Evolutionary conservation across 30 jellyfish, hydroid and myxozoan genomes (phyloP), one percentile per base, ranked within the genome.

Genomic region (Hydra vulgaris): DNA sequence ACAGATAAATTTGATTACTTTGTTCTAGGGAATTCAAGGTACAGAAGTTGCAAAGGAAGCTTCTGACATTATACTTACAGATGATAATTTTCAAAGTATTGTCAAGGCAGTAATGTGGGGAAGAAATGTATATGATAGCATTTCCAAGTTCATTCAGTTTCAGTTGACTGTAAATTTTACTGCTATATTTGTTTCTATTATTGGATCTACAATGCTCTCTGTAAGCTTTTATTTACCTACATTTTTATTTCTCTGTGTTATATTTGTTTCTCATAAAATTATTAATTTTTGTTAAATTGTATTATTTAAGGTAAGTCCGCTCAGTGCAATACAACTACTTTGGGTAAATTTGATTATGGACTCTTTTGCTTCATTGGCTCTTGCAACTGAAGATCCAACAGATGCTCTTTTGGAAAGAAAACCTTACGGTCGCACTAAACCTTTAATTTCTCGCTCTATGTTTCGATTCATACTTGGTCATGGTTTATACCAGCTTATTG

Each of bases 291-390:
- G n/a, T n/a, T n/a, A n/a, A n/a, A n/a, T n/a, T n/a, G n/a, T n/a
- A n/a, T n/a, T n/a, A n/a, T n/a, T n/a, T n/a, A 83, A 90, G 97
- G 86, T 86, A 91, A 86, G 96, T 83, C 98, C 98, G n/a, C 73
- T 91, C 84, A 86, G 96, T 22, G 98, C 99, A 81, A 89, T 84
- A 1, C 99, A 94, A 80, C 92, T 94, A 21, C 84, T 94, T 8
- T 94, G 99, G 99, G 99, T 94, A n/a, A 94, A 94, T 75, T 83
- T 94, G 27, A 88, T 94, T 76, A 94, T 94, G 99, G 99, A 94
- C 74, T 78, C 97, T 0, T 80, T 94, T 7, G 99, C 99, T 22
- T 94, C 99, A 7, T 85, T 94, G 53, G 99, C 99, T 1, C 83
- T 94, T 25, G 99, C 99, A 7, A 94, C 99, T 0, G 99, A 94